These are phyloP conservation scores for Chionodraco myersi DNA, from an alignment of 2,113 vertebrate genomes.

Conservation along the genomic window DNA sequence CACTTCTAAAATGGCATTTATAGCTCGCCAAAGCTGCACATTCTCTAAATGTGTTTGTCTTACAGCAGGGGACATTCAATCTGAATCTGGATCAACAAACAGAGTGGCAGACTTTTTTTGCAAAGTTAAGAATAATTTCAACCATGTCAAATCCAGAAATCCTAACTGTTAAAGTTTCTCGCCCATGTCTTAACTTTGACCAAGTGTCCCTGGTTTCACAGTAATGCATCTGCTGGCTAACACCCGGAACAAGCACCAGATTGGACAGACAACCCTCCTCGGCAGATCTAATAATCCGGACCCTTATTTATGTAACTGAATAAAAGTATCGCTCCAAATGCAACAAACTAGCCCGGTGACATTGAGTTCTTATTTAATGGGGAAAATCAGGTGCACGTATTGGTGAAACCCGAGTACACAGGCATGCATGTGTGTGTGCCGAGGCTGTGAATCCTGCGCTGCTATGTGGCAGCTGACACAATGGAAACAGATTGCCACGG, in stretches of 20 bases:
- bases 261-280: not conserved
- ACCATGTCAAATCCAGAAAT: not conserved
- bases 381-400: conserved; percentile 28
- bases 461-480: conserved; percentile 68
- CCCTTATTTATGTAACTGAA: conserved; percentile 45
- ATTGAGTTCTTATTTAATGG: conserved; percentile 45
- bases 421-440: not conserved
- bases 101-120: not conserved
- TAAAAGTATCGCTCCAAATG: conserved; percentile 23
- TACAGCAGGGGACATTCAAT: not conserved
- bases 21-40: not conserved
- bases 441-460: conserved; percentile 22
- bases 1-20: not conserved
- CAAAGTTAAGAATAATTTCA: not conserved
- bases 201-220: not conserved
- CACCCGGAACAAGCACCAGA: conserved; percentile 33
- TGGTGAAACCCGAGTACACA: conserved; percentile 22
- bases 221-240: conserved; percentile 28
- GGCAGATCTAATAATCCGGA: conserved; percentile 24
- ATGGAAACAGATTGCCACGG: conserved; percentile 73
- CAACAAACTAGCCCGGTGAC: conserved; percentile 32
- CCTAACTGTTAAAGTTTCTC: not conserved
- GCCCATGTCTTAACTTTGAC: conserved; percentile 27
- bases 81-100: not conserved
- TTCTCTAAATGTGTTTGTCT: not conserved